Percentiles rank a stretch among this genome's conserved stretches.
These are phyloP conservation scores for Premnoplex brunnescens DNA, from an alignment of 2,797 vertebrate genomes.

Conservation along the genomic window DNA sequence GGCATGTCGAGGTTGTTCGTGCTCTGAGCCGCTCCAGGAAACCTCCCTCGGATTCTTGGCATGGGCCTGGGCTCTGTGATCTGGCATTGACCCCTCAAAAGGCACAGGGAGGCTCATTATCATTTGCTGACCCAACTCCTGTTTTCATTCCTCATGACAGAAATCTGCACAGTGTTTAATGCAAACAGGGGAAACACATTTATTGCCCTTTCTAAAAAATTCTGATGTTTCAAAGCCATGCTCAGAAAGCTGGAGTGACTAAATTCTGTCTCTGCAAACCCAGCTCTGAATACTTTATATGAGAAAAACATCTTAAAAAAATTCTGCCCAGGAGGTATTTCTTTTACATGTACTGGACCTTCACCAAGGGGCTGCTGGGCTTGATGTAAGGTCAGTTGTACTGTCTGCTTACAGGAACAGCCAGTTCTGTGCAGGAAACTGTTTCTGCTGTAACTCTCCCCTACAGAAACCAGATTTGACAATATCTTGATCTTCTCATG, in stretches of 20 bases:
- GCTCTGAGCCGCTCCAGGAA: slow-evolving; percentile 42
- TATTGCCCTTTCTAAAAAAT: slow-evolving; percentile 61
- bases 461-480: not conserved
- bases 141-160: slow-evolving; percentile 69
- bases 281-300: not conserved
- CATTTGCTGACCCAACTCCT: slow-evolving; percentile 67
- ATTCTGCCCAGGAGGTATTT: not conserved
- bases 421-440: slow-evolving; percentile 6
- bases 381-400: not conserved
- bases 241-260: not conserved
- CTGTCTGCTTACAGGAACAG: slow-evolving; percentile 13
- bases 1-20: not conserved
- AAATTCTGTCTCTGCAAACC: slow-evolving; percentile 7
- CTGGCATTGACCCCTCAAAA: slow-evolving; percentile 66
- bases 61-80: not conserved
- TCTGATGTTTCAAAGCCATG: slow-evolving; percentile 24
- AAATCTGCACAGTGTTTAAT: slow-evolving; percentile 61
- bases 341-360: not conserved
- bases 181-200: slow-evolving; percentile 65
- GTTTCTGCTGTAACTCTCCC: slow-evolving; percentile 1
- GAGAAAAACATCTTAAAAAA: slow-evolving; percentile 8
- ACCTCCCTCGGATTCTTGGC: slow-evolving; percentile 60
- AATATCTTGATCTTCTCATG: not conserved
- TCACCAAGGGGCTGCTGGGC: not conserved
- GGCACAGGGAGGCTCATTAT: slow-evolving; percentile 56